phyloP scores from a whole-genome alignment of 2,797 vertebrate species.

The Anabacerthia variegaticeps region DNA sequence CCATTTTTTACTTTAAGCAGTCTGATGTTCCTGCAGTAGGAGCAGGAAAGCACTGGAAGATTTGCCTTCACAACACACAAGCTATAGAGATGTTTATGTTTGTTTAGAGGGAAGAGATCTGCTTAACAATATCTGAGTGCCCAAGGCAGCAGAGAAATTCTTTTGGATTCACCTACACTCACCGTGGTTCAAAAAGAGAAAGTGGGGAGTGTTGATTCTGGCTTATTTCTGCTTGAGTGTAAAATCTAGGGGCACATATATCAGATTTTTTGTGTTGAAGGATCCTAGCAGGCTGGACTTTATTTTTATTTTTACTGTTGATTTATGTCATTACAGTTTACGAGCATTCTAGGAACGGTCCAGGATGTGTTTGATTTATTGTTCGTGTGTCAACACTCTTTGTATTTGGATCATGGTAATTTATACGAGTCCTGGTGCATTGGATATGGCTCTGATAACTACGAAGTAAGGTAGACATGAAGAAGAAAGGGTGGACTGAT shows the following conservation, averaged over 20 bases:
- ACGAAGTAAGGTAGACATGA: not conserved
- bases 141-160: not conserved
- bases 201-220: not conserved
- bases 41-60: not conserved
- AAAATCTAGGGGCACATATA: not conserved
- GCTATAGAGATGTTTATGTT: not conserved
- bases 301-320: not conserved
- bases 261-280: not conserved
- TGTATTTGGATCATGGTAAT: not conserved
- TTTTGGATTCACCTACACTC: not conserved
- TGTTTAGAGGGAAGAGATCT: not conserved
- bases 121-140: not conserved
- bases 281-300: not conserved
- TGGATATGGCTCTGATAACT: not conserved
- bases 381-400: not conserved
- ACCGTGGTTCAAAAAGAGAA: not conserved
- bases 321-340: not conserved
- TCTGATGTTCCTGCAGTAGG: not conserved
- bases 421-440: not conserved
- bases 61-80: not conserved
- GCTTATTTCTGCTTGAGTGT: not conserved
- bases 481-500: not conserved
- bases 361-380: not conserved
- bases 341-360: not conserved
- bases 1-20: not conserved